These are phyloP conservation scores for Drosophila siamana DNA, from an alignment of 2,888 invertebrate species.

Conservation along the genomic window DNA sequence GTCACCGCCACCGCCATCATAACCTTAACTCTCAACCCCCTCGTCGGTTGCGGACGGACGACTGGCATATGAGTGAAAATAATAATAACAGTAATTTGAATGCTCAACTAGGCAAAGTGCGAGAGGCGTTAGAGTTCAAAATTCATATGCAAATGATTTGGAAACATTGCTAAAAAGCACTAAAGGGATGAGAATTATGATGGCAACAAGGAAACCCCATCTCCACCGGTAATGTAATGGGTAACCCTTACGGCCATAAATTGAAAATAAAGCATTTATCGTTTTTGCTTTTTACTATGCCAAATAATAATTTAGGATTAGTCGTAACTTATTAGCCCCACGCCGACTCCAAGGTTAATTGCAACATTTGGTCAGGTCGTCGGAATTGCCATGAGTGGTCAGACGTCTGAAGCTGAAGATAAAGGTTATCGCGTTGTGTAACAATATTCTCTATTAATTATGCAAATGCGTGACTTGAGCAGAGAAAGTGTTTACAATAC, in stretches of 20 bases:
- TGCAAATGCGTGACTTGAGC: slow-evolving; percentile 18
- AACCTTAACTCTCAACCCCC: slow-evolving; percentile 30
- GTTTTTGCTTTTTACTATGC: slow-evolving; percentile 51
- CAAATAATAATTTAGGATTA: slow-evolving; percentile 80
- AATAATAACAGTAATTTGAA: slow-evolving; percentile 80
- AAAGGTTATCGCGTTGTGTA: slow-evolving; percentile 74
- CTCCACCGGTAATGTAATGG: background rate
- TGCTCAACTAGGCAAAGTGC: slow-evolving; percentile 66
- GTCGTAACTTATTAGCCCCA: slow-evolving; percentile 60
- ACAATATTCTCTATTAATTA: slow-evolving; percentile 50
- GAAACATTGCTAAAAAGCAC: slow-evolving; percentile 47
- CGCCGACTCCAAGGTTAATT: slow-evolving; percentile 72
- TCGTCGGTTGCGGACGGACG: slow-evolving; percentile 22
- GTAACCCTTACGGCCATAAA: slow-evolving; percentile 66
- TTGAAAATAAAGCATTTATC: slow-evolving; percentile 79
- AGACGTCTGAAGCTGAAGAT: slow-evolving; percentile 73
- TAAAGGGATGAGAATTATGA: background rate
- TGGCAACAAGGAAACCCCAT: background rate
- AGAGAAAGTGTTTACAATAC: background rate
- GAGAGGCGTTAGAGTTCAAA: slow-evolving; percentile 64
- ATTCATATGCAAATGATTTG: slow-evolving; percentile 79
- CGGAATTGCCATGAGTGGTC: slow-evolving; percentile 58
- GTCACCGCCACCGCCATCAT: slow-evolving; percentile 8
- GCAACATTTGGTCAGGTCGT: slow-evolving; percentile 82
- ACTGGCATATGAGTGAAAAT: slow-evolving; percentile 78